Base-by-base conservation (phyloP, 2,888 invertebrate species). In the Drosophila birchii region DNA sequence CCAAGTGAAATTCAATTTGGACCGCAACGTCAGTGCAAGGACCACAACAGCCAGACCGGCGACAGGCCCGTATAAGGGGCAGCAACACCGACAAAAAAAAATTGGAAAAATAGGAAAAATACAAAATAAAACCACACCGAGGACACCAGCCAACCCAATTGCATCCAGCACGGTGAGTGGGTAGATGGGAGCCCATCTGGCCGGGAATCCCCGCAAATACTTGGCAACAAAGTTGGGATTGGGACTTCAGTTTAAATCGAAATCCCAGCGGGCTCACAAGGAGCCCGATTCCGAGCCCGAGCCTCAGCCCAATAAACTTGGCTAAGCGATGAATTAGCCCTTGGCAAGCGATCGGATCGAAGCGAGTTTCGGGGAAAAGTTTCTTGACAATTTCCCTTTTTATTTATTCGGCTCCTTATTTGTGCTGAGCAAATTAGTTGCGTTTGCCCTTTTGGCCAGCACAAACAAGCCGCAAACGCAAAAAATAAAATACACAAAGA, bases 1-100 rank as follows among this genome's bases (percentile, higher is more conserved):
- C 73, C 67, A 79, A 88, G 78, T 79, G 79, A 81, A 81, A 87
- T 84, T 86, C 77, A 84, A 88, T 86, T 86, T 84, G 68, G 73
- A 84, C 73, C 87, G 55, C 75, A 81, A 73, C 73, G 66, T 61
- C 79, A 68, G 71, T 69, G 73, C 56, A 62, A 63, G 53, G 61
- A 47, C 56, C 72, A 54, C 59, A 67, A 45, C 55, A 73, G 67
- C 59, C 44, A 29, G 36, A 18, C 34, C 34, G 60, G 41, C 58
- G 36, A 71, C 58, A 55, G 51, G 53, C 45, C 14, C 14, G 29
- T 32, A 63, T 45, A 67, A 55, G 38, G n/a, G 36, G 39, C 23
- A 43, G 34, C 16, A 20, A 16, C 9, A 34, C 34, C 34, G 58
- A 43, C 6, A 29, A 29, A 62, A 45, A 70, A 60, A 43, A 23